Percentiles rank a stretch among this genome's conserved stretches.
These are phyloP conservation scores for Caenorhabditis auriculariae DNA, from an alignment of 2,888 invertebrate species.

Conservation along the genomic window DNA sequence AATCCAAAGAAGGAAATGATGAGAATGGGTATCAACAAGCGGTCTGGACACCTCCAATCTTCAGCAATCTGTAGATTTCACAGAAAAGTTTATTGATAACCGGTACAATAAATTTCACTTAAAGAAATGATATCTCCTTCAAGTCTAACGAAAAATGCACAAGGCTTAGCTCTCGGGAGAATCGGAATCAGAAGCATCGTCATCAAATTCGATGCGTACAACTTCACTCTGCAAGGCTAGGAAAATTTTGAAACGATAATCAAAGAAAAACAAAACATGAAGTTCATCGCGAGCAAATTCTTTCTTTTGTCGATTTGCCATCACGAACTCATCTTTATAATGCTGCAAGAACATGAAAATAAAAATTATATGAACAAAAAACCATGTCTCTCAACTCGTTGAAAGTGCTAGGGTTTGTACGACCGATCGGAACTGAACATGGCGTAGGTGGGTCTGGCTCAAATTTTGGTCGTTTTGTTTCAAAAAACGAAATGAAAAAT, in stretches of 20 bases:
- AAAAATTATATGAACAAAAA: no score
- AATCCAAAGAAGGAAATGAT: no score
- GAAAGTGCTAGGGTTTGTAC: no score
- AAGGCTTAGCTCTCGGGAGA: not conserved
- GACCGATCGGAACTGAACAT: no score
- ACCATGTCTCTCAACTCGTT: no score
- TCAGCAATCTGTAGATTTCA: no score
- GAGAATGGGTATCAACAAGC: no score
- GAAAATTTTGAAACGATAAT: not conserved
- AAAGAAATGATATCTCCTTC: no score
- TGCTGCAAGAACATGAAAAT: not conserved
- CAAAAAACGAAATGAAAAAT: no score
- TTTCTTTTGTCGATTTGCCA: not conserved
- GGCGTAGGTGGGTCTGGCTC: constrained; percentile 41
- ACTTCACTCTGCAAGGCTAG: not conserved
- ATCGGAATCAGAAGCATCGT: not conserved
- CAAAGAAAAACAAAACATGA: not conserved
- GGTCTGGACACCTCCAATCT: no score
- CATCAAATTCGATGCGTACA: not conserved
- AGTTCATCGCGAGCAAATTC: not conserved
- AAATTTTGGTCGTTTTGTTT: not conserved
- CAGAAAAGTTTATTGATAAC: no score
- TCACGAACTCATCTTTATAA: not conserved
- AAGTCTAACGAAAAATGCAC: not conserved
- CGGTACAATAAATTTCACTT: no score